A percentile compares a stretch with the other conserved stretches of the same genome.
These are phyloP conservation scores for Uloborus diversus DNA, from an alignment of 1,140 invertebrate genomes.

Conservation along the genomic window DNA sequence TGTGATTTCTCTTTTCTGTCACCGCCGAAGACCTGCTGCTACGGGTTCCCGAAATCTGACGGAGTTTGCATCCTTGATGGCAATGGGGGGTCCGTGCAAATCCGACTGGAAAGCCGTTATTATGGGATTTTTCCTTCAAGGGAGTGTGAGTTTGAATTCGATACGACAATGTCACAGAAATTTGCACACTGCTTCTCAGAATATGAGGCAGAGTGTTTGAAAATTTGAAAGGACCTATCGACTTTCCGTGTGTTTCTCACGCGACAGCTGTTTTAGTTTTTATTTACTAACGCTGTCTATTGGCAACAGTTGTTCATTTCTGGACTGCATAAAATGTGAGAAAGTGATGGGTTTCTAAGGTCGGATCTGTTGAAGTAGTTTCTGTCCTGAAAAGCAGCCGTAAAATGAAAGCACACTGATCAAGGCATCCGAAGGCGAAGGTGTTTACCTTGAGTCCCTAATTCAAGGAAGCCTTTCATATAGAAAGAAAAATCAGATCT, in stretches of 20 bases:
- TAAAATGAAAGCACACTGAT: not conserved
- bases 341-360: no score
- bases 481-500: no score
- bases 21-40: not conserved
- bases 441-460: no score
- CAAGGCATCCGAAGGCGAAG: no score
- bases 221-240: slow-evolving; percentile 27
- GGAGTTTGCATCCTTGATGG: slow-evolving; percentile 17
- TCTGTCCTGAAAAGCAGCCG: no score
- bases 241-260: slow-evolving; percentile 1
- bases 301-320: not conserved
- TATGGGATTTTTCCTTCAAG: not conserved
- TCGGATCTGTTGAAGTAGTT: no score
- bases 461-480: no score
- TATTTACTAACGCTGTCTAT: not conserved
- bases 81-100: slow-evolving; percentile 4
- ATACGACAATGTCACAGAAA: slow-evolving; percentile 45
- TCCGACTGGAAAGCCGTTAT: slow-evolving; percentile 21
- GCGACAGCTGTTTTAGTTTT: not conserved
- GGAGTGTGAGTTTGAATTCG: slow-evolving; percentile 44
- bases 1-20: not conserved
- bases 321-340: not conserved
- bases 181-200: slow-evolving; percentile 7
- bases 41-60: not conserved
- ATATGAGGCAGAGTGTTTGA: not conserved